phyloP scores from a whole-genome alignment of 2,797 vertebrate species.

The Epinephelus coioides region DNA sequence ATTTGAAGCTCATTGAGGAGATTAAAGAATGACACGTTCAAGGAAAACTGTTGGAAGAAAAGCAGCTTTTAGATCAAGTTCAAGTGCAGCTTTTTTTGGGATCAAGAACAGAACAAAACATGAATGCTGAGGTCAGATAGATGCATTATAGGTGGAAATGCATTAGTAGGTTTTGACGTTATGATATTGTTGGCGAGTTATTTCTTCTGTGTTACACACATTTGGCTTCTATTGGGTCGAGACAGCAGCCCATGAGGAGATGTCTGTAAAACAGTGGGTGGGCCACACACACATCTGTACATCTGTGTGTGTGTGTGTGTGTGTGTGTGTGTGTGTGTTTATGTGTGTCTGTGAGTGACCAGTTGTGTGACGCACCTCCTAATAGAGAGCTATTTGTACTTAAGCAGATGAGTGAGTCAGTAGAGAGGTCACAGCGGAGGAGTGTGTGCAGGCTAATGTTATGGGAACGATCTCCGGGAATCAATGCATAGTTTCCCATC shows the following conservation, averaged over 20 bases:
- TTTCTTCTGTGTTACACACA: slow-evolving; percentile 42
- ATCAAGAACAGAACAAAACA: background rate
- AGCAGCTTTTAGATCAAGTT: background rate
- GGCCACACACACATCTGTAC: slow-evolving; percentile 12
- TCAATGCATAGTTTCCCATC: slow-evolving; percentile 77
- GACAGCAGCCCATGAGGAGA: slow-evolving; percentile 20
- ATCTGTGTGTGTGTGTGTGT: slow-evolving; percentile 18
- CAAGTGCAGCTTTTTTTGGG: background rate
- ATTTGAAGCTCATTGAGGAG: slow-evolving; percentile 16
- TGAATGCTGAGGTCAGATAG: slow-evolving; percentile 14
- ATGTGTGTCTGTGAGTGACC: slow-evolving; percentile 10
- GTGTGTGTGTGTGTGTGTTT: background rate
- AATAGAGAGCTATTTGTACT: slow-evolving; percentile 30
- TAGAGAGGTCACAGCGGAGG: slow-evolving; percentile 52
- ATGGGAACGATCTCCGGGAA: slow-evolving; percentile 67
- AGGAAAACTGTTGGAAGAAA: background rate
- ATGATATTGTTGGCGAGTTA: slow-evolving; percentile 21
- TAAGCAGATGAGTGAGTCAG: slow-evolving; percentile 52
- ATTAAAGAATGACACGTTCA: slow-evolving; percentile 6
- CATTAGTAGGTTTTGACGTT: slow-evolving; percentile 1
- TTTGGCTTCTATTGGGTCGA: slow-evolving; percentile 45
- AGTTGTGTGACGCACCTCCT: slow-evolving; percentile 44
- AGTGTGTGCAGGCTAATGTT: slow-evolving; percentile 49
- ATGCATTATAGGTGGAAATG: slow-evolving; percentile 37
- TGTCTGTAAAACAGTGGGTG: slow-evolving; percentile 45